A percentile compares a stretch with the other conserved stretches of the same genome.
phyloP scores from a whole-genome alignment of 2,888 invertebrate genomes.

The Caenorhabditis parvicauda region DNA sequence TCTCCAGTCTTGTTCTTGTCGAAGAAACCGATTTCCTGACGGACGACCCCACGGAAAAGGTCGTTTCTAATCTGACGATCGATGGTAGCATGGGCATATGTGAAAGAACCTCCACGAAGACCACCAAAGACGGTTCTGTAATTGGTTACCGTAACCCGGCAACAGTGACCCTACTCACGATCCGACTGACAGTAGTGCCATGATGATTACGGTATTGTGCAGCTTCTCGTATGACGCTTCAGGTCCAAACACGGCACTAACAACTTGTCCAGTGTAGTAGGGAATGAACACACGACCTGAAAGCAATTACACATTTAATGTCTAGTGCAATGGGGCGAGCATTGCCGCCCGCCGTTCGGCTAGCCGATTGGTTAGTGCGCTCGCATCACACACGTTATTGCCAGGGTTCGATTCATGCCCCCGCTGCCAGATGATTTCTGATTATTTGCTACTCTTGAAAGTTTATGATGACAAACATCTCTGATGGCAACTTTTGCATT shows the following conservation, averaged over 20 bases:
- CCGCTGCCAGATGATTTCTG: constrained; percentile 23
- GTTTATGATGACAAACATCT: constrained; percentile 22
- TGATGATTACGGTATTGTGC: constrained; percentile 49
- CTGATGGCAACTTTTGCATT: constrained; percentile 21
- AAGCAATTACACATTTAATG: constrained; percentile 10
- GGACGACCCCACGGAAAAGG: constrained; percentile 62
- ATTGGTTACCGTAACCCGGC: background rate
- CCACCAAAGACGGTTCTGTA: constrained; percentile 63
- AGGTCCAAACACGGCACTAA: constrained; percentile 55
- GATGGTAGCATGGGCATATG: constrained; percentile 60
- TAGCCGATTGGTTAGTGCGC: background rate
- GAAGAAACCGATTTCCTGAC: constrained; percentile 65
- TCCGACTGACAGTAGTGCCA: constrained; percentile 50
- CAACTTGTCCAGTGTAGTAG: constrained; percentile 61
- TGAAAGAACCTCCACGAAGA: constrained; percentile 63
- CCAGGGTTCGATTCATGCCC: constrained; percentile 9
- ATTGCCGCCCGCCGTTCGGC: background rate
- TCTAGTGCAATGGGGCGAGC: background rate
- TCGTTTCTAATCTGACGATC: constrained; percentile 57
- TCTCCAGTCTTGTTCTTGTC: constrained; percentile 64
- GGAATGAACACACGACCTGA: constrained; percentile 61
- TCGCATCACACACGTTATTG: too few relatives aligned
- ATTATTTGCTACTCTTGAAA: constrained; percentile 35
- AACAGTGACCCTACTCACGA: constrained; percentile 22
- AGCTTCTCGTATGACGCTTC: constrained; percentile 52